These are phyloP conservation scores for Ormyrus nitidulus DNA, from an alignment of 2,888 invertebrate genomes.

Conservation along the genomic window DNA sequence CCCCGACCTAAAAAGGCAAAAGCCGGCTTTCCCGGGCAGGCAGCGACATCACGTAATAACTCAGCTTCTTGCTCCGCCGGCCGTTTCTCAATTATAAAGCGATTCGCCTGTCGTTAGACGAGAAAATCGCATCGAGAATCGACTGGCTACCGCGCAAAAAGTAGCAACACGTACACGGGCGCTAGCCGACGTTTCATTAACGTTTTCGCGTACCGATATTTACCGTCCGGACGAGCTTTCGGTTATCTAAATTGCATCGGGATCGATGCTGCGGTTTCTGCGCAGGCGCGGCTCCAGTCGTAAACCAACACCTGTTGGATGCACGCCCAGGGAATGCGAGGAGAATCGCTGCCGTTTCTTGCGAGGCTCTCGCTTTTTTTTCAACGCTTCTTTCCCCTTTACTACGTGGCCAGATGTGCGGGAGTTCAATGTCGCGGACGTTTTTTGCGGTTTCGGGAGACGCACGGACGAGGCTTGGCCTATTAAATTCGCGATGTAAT, in stretches of 20 bases:
- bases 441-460: too few relatives aligned
- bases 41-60: constrained; percentile 41
- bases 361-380: neutral
- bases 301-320: constrained; percentile 73
- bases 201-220: constrained; percentile 60
- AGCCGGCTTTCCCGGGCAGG: neutral
- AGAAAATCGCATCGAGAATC: constrained; percentile 44
- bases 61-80: constrained; percentile 37
- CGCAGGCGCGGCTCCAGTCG: constrained; percentile 62
- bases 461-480: too few relatives aligned
- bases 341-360: neutral
- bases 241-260: constrained; percentile 74
- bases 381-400: neutral
- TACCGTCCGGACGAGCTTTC: constrained; percentile 55
- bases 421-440: too few relatives aligned
- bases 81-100: constrained; percentile 52
- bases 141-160: constrained; percentile 19
- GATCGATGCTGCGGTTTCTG: constrained; percentile 68
- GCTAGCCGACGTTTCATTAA: constrained; percentile 49
- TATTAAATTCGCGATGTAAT: too few relatives aligned
- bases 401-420: too few relatives aligned
- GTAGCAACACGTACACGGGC: constrained; percentile 4
- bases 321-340: constrained; percentile 38
- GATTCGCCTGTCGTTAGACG: constrained; percentile 51
- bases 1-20: too few relatives aligned